Base-by-base conservation (phyloP, 2,888 invertebrate genomes). In the Formica aserva region DNA sequence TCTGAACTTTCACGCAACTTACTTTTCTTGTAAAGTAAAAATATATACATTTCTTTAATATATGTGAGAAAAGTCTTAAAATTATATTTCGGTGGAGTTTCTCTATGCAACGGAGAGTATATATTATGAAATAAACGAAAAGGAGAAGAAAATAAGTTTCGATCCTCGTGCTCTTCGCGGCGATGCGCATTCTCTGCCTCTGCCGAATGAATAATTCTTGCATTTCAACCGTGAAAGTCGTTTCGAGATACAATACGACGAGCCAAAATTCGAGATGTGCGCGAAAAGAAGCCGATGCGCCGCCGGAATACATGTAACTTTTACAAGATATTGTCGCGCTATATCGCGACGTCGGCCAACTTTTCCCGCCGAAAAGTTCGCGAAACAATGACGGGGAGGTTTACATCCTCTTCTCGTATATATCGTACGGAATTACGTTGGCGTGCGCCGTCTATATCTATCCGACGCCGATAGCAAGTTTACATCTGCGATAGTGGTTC, bases 301-400 rank as follows among this genome's bases (percentile, higher is more conserved):
- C 67, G 41, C 66, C 67, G 83, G 86, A 85, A 85, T 83, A 80
- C 82, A 85, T 87, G 91, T 84, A 91, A 91, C 85, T 91, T 88
- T 87, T 85, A 86, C 89, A 85, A 89, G 81, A 82, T 71, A 85
- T 90, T 84, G 88, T 88, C 89, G 83, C 76, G 57, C 82, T 72
- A 63, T 84, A 87, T 86, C 83, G 80, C 71, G 74, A 60, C 75
- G 83, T 75, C 85, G 71, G 66, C 74, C 69, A 89, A 91, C 87
- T 90, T 90, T 89, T 86, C 89, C 86, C 88, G 90, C 89, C 89
- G 89, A 91, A 91, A 91, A 91, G 87, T 91, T 91, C 72, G 82
- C 76, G 85, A 85, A 89, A 90, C 91, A 91, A 91, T 88, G 89
- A 84, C 62, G 76, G 66, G 38, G 18, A 18, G 57, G 69, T 29